Conservation (phyloP, 2,888 invertebrate species). For the Dysmachus trigonus region DNA sequence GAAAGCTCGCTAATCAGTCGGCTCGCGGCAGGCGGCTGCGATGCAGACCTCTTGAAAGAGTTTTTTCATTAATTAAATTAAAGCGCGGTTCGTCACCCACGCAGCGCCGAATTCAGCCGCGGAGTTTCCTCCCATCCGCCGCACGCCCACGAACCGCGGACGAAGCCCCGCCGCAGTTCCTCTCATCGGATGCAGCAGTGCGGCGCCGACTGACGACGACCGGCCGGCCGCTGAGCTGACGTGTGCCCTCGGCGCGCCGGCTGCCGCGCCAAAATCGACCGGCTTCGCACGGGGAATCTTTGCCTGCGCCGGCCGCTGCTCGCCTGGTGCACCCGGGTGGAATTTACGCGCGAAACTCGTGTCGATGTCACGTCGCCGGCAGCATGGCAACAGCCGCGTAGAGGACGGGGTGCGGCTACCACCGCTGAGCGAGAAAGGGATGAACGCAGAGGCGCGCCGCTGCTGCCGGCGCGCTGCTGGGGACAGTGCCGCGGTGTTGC, state of each 20-base stretch:
- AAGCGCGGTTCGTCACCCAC: background rate
- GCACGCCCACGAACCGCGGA: background rate
- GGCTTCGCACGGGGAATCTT: background rate
- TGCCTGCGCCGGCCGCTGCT: constrained; percentile 53
- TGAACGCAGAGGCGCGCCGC: background rate
- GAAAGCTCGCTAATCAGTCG: background rate
- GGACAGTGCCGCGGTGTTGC: background rate
- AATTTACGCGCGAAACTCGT: constrained; percentile 64
- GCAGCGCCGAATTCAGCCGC: background rate
- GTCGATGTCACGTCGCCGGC: constrained; percentile 51
- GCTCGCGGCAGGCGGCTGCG: background rate
- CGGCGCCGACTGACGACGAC: background rate
- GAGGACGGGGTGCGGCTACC: constrained; percentile 8
- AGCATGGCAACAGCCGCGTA: constrained; percentile 9
- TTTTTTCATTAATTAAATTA: background rate
- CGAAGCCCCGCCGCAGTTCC: background rate
- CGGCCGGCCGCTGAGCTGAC: background rate
- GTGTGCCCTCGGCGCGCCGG: background rate
- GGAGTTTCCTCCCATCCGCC: background rate
- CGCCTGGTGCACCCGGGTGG: constrained; percentile 63
- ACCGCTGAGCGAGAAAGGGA: constrained; percentile 25
- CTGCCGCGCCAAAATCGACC: background rate
- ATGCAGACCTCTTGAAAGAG: background rate
- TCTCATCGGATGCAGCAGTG: background rate
- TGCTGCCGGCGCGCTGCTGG: background rate